These are phyloP conservation scores for Phyllostomus discolor DNA, from an alignment of 2,113 vertebrate species.

Conservation along the genomic window DNA sequence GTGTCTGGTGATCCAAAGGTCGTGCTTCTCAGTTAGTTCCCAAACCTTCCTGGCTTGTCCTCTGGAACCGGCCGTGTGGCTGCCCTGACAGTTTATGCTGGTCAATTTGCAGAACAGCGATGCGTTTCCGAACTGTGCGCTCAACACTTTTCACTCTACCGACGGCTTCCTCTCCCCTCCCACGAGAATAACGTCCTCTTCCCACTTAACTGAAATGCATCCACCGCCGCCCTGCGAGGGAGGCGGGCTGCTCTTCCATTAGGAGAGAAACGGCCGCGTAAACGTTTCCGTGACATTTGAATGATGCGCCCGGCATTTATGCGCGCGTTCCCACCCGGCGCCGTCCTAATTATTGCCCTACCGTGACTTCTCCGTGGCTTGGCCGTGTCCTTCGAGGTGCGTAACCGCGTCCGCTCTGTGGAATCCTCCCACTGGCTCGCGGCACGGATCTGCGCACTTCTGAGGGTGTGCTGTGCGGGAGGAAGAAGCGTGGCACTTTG, in stretches of 20 bases:
- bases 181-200: background rate
- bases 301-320: background rate
- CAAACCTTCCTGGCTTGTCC: background rate
- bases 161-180: background rate
- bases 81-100: background rate
- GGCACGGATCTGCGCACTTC: background rate
- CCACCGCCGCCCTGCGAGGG: background rate
- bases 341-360: background rate
- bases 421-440: background rate
- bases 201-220: background rate
- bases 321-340: background rate
- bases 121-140: background rate
- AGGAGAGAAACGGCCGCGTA: background rate
- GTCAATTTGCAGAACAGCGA: background rate
- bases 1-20: background rate
- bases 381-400: background rate
- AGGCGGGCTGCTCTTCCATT: background rate
- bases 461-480: background rate
- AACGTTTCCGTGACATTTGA: background rate
- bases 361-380: background rate
- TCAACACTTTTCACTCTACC: background rate
- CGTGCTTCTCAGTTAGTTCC: background rate
- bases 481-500: background rate
- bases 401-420: background rate
- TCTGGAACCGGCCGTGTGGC: background rate